phyloP scores from a whole-genome alignment of 2,113 vertebrate genomes.

The Mesitornis unicolor region DNA sequence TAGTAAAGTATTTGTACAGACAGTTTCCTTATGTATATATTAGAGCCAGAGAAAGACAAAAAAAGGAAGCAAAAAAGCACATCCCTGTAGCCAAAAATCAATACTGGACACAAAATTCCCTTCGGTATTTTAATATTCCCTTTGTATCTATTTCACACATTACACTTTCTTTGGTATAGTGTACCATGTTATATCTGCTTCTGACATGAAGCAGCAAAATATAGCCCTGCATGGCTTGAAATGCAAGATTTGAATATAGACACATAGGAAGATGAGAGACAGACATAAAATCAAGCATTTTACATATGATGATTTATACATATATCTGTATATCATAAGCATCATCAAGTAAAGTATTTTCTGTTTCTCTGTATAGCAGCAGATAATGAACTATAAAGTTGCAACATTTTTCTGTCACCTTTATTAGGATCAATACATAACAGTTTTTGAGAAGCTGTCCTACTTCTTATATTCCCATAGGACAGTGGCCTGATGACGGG shows the following conservation, averaged over 20 bases:
- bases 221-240: not conserved
- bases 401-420: not conserved
- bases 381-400: not conserved
- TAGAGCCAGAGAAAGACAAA: not conserved
- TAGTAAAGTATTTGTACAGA: not conserved
- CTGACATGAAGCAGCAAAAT: not conserved
- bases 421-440: not conserved
- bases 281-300: not conserved
- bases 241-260: not conserved
- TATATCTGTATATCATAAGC: not conserved
- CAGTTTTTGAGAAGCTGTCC: not conserved
- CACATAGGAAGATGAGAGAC: not conserved
- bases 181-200: not conserved
- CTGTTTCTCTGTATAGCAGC: not conserved
- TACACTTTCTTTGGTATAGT: not conserved
- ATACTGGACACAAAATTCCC: not conserved
- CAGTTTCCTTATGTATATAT: not conserved
- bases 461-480: not conserved
- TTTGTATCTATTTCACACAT: not conserved
- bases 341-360: not conserved
- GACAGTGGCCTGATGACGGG: not conserved
- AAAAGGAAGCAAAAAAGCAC: not conserved
- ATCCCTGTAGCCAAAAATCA: not conserved
- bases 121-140: not conserved
- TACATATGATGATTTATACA: not conserved